Evolutionary conservation across 2,113 vertebrate species (phyloP).

Genomic region (Haliaeetus leucogaster): DNA sequence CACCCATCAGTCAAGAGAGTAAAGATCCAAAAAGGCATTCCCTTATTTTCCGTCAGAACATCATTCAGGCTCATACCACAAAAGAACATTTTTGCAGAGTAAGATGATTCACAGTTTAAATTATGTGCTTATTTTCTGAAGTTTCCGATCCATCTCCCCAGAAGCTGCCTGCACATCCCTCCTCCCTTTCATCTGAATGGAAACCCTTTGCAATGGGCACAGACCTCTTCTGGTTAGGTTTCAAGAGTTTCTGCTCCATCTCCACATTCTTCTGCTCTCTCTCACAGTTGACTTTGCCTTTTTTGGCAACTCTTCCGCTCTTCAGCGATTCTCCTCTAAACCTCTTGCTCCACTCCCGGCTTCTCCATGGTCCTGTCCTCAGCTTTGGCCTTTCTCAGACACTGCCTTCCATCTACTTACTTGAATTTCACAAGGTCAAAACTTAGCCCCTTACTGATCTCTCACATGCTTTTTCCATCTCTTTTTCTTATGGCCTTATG

Average conservation of each 20-base stretch:
- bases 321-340: background rate
- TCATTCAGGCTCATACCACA: background rate
- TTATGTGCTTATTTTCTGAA: background rate
- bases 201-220: background rate
- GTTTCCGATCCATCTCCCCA: background rate
- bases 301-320: background rate
- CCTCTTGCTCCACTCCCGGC: fast-evolving
- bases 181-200: background rate
- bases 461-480: background rate
- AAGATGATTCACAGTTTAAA: background rate
- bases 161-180: background rate
- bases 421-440: background rate
- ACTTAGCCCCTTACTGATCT: background rate
- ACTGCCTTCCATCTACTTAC: background rate
- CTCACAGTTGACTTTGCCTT: background rate
- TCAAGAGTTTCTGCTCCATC: background rate
- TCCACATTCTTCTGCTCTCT: background rate
- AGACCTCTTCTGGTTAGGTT: background rate
- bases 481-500: background rate
- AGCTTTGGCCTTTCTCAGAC: background rate
- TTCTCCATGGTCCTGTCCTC: background rate
- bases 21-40: background rate
- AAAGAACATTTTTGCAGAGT: background rate
- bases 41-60: background rate
- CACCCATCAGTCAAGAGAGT: background rate